phyloP scores from a whole-genome alignment of 2,888 invertebrate genomes.

The Lysandra bellargus region DNA sequence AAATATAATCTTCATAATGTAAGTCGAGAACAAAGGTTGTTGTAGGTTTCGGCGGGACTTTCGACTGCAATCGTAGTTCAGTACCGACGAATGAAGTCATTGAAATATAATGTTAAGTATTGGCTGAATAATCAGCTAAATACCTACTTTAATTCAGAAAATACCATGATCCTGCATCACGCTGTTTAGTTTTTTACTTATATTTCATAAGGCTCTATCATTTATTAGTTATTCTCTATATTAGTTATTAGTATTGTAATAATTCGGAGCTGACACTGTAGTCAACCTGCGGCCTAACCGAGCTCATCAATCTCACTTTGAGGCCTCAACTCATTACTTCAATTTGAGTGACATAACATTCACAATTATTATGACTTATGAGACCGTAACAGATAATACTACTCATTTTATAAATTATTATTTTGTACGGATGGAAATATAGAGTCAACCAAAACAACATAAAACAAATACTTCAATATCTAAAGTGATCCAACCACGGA shows the following conservation, averaged over 20 bases:
- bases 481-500: background rate
- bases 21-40: conserved; percentile 13
- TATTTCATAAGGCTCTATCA: too few relatives aligned
- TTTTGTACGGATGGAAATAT: background rate
- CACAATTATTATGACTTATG: too few relatives aligned
- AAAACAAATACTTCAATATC: background rate
- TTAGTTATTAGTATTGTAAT: too few relatives aligned
- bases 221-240: too few relatives aligned
- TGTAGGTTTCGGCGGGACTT: conserved; percentile 10
- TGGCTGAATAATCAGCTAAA: background rate
- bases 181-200: too few relatives aligned
- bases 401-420: background rate
- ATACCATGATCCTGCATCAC: too few relatives aligned
- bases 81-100: background rate
- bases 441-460: background rate
- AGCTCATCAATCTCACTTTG: too few relatives aligned
- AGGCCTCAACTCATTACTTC: too few relatives aligned
- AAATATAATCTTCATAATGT: conserved; percentile 29
- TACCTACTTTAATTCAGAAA: too few relatives aligned
- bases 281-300: too few relatives aligned
- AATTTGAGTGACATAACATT: too few relatives aligned
- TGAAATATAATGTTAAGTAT: background rate
- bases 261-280: too few relatives aligned
- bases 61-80: background rate
- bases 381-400: background rate